Conservation (phyloP, 2,797 vertebrate species). For the Erpetoichthys calabaricus region DNA sequence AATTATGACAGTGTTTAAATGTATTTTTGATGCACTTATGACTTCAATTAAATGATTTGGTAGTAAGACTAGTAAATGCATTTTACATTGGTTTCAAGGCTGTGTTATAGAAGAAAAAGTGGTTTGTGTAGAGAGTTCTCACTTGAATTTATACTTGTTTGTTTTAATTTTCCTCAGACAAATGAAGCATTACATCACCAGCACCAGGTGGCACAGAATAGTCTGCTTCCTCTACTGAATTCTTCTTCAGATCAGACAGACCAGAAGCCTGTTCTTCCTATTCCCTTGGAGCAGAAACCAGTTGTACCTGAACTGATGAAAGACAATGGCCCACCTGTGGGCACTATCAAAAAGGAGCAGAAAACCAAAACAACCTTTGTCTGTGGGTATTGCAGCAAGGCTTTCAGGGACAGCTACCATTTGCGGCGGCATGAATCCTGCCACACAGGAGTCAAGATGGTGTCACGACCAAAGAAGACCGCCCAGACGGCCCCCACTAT, state of each 20-base stretch:
- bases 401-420: conserved; percentile 96
- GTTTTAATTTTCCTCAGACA: conserved; percentile 43
- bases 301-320: conserved; percentile 82
- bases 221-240: conserved; percentile 83
- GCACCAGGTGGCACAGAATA: conserved; percentile 87
- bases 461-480: conserved; percentile 86
- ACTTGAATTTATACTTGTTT: no score
- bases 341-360: conserved; percentile 80
- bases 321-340: conserved; percentile 49
- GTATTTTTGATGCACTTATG: no score
- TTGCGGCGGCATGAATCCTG: conserved; percentile 89
- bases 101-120: no score
- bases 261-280: conserved; percentile 87
- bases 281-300: conserved; percentile 86
- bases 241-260: conserved; percentile 80
- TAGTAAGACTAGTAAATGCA: no score
- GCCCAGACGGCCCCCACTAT: conserved; percentile 63
- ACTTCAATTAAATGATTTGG: no score
- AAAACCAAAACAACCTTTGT: conserved; percentile 94
- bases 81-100: no score
- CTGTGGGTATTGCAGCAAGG: conserved; percentile 94
- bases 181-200: conserved; percentile 93
- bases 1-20: no score
- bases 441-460: conserved; percentile 94
- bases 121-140: no score